phyloP scores from a whole-genome alignment of 2,888 invertebrate genomes.

The Tetranychus piercei region DNA sequence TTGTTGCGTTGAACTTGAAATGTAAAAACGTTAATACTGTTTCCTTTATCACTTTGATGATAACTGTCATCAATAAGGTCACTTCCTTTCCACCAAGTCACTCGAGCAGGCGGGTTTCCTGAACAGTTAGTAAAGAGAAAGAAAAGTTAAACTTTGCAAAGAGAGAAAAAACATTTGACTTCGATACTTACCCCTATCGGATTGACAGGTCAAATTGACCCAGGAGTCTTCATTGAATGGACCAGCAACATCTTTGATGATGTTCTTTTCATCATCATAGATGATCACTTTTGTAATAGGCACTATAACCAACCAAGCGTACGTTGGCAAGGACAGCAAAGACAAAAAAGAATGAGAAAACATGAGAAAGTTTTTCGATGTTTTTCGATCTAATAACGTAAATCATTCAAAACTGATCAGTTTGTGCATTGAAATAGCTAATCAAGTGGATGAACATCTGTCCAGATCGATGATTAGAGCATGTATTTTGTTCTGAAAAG shows the following conservation, averaged over 20 bases:
- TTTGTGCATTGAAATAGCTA: background rate
- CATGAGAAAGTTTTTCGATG: background rate
- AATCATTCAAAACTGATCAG: no score
- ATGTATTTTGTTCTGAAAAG: no score
- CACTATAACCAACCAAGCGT: slow-evolving; percentile 10
- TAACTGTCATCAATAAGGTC: slow-evolving; percentile 25
- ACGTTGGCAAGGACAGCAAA: no score
- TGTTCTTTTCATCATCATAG: slow-evolving; percentile 16
- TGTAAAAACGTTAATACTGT: slow-evolving; percentile 55
- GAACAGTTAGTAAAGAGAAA: background rate
- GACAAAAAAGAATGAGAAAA: no score
- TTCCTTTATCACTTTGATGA: slow-evolving; percentile 23
- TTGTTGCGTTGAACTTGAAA: slow-evolving; percentile 58
- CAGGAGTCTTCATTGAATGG: slow-evolving; percentile 31
- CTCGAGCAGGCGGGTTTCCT: slow-evolving; percentile 25
- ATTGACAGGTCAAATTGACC: slow-evolving; percentile 30
- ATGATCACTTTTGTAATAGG: slow-evolving; percentile 19
- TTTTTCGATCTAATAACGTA: background rate
- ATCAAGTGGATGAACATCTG: background rate
- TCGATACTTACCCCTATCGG: slow-evolving; percentile 29
- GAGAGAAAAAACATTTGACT: background rate
- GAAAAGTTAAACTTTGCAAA: background rate
- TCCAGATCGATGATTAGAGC: no score
- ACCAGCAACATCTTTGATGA: slow-evolving; percentile 25
- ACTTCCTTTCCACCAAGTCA: slow-evolving; percentile 26